phyloP scores from a whole-genome alignment of 2,113 vertebrate species.

The Chunga burmeisteri region DNA sequence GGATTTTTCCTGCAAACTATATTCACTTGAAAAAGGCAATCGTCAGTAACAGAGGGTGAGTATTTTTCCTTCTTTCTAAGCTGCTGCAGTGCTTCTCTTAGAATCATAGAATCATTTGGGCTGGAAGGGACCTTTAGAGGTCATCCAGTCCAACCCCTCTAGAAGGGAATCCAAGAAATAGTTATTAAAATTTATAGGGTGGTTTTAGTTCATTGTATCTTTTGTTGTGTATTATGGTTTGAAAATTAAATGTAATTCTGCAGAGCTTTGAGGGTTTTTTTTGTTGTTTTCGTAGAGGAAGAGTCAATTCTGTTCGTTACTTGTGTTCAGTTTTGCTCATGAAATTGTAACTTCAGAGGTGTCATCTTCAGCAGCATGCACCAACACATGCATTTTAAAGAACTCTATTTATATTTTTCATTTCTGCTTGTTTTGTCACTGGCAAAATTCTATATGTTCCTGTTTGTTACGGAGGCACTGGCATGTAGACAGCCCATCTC shows the following conservation, averaged over 20 bases:
- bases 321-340: not conserved
- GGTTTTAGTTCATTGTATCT: not conserved
- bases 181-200: not conserved
- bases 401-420: not conserved
- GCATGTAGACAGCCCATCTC: not conserved
- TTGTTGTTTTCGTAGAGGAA: not conserved
- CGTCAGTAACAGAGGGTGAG: constrained; percentile 85
- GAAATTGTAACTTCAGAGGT: not conserved
- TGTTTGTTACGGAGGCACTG: not conserved
- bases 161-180: not conserved
- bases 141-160: not conserved
- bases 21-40: constrained; percentile 85
- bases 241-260: not conserved
- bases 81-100: not conserved
- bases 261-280: not conserved
- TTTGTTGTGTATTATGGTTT: not conserved
- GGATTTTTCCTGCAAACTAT: constrained; percentile 84
- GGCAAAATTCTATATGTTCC: not conserved
- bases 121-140: no score
- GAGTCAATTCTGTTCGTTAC: not conserved
- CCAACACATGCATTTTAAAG: not conserved
- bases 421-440: not conserved
- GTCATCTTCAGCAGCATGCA: not conserved
- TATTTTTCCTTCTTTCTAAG: constrained; percentile 27
- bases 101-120: no score